Evolutionary conservation across 1,140 invertebrate genomes (phyloP), one percentile per base, ranked within the genome.

Genomic region (Drosophila athabasca): DNA sequence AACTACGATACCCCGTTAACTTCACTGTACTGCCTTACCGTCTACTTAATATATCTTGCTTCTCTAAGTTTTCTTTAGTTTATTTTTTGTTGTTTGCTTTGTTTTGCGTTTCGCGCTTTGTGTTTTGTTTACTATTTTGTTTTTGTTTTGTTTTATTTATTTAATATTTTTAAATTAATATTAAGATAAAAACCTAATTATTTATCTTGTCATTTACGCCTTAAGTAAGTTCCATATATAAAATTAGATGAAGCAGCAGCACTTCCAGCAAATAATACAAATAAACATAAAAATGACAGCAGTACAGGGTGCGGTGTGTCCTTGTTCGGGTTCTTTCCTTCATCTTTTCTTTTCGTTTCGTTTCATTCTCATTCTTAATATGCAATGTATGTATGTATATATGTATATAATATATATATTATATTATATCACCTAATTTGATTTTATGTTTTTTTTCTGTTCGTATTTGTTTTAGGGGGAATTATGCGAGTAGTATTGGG

Each of bases 121-220:
- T 70, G 53, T 52, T 45, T 71, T 64, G 53, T 72, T 64, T 75
- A 79, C 58, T 41, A 17, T 55, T 59, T 67, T 53, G 44, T 72
- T 72, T 52, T 74, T 65, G 66, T 65, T 74, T 73, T 59, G 67
- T 80, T 76, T 81, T 87, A 66, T 77, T 72, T 75, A 59, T 82
- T 79, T 81, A 76, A 66, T 74, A 74, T 74, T 75, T 49, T 84
- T 82, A 87, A 85, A 78, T 81, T 82, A 87, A 85, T 39, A 84
- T 87, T 84, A 84, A 54, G 78, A 81, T 84, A 87, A 87, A 84
- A 84, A 81, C 81, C 83, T 87, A 84, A 77, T 64, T 77, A 68
- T 83, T 77, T 74, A 87, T 76, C 82, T 87, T 84, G 81, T 84
- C 81, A 84, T 84, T 84, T 87, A 84, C 68, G 81, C 82, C 81